Percentiles rank a stretch among this genome's conserved stretches.
Conservation (phyloP, 1,140 invertebrate species). For the Drosophila nigrodunni region DNA sequence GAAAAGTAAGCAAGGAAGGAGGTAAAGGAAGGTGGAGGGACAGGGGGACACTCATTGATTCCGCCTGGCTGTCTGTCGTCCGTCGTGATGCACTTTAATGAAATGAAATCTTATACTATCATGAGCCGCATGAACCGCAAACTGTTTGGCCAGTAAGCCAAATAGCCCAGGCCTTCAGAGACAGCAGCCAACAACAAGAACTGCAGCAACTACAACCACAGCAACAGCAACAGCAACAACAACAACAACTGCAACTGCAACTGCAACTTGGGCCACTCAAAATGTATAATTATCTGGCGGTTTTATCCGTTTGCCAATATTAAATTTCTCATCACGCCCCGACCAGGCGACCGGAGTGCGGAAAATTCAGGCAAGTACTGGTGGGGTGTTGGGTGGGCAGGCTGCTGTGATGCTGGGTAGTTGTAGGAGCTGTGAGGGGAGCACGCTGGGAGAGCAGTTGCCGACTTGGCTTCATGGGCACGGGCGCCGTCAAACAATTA, state of each 20-base stretch:
- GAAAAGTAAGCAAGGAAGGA: conserved; percentile 69
- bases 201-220: conserved; percentile 2
- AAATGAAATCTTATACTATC: conserved; percentile 84
- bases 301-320: conserved; percentile 83
- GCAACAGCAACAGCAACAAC: conserved; percentile 16
- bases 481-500: conserved; percentile 83
- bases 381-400: too few species aligned
- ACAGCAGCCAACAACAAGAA: conserved; percentile 24
- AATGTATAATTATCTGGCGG: conserved; percentile 83
- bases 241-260: conserved; percentile 35
- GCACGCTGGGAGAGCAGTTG: conserved; percentile 30
- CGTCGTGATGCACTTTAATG: conserved; percentile 83
- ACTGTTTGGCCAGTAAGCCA: conserved; percentile 39
- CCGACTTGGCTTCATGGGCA: conserved; percentile 75
- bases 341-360: conserved; percentile 42
- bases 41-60: conserved; percentile 72
- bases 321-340: conserved; percentile 83
- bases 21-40: neutral
- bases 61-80: conserved; percentile 58
- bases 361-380: neutral
- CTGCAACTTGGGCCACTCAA: conserved; percentile 71
- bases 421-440: neutral
- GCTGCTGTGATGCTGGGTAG: too few species aligned
- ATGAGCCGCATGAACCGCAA: conserved; percentile 69
- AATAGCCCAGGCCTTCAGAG: conserved; percentile 25